Base-by-base conservation (phyloP, 1,140 invertebrate species). In the Lasioglossum baleicum region DNA sequence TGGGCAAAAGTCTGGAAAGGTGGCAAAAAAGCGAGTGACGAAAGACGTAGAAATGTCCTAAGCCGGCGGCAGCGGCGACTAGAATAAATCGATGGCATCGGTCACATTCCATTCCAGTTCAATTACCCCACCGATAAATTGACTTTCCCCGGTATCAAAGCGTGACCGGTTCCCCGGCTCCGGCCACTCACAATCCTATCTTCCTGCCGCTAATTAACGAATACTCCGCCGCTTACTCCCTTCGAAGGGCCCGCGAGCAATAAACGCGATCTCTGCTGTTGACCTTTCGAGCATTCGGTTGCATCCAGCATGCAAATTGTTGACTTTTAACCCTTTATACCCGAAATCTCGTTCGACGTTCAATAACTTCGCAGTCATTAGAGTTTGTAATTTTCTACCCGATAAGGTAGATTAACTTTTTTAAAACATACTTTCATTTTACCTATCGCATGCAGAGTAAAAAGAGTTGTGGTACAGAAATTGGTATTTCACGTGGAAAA, bases 121-220 rank as follows among this genome's bases (percentile, higher is more conserved):
- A 65, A 78, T 73, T 72, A 73, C 76, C 76, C 42, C 35, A 2
- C 7, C 60, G 69, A 73, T 77, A 71, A 77, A 77, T 53, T 65
- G 69, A 73, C 75, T 71, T 31, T 42, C 10, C 44, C 26, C 31
- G 58, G 7, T 63, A 71, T 77, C 44, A 42, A 72, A 78, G 58
- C 15, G 4, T 61, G 56, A 7, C 26, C 68, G 44, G 13, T 20
- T n/a, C n/a, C n/a, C 10, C 44, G 40, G 13, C 40, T 61, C 44
- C 20, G 6, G 26, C 66, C n/a, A 17, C 48, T 56, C 35, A 10
- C 53, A n/a, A 61, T 68, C 40, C 48, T 26, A 63, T 77, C 58
- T 63, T 67, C 26, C 40, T 51, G 61, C 26, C 56, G 56, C 61
- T 63, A 63, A 63, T 63, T 63, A 58, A 58, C 56, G 56, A 58